Base-by-base conservation (phyloP, 2,797 vertebrate species). In the Halcyon badia region DNA sequence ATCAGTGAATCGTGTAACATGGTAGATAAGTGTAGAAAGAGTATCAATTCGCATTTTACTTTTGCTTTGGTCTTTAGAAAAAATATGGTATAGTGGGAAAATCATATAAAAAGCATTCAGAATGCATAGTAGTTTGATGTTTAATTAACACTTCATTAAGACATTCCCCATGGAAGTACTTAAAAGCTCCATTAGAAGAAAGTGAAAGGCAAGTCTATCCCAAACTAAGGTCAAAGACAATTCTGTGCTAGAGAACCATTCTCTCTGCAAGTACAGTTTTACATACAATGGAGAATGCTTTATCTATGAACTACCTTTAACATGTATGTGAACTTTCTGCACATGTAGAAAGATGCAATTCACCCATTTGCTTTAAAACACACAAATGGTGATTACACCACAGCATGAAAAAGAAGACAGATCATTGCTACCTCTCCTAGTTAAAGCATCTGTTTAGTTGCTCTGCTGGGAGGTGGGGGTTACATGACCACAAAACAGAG, bases 101-200 rank as follows among this genome's bases (percentile, higher is more conserved):
- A 79, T 54, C 2, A 31, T 31, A 5, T 46, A 15, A 57, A 28
- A 90, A 89, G 46, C 11, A 5, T n/a, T 81, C 26, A 78, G 22
- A 62, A 39, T 72, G 5, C 14, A n/a, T 6, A 57, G n/a, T 26
- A 78, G 20, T 71, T 73, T 58, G 37, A n/a, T 52, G 15, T 83
- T 69, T 85, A 83, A 82, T 86, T 89, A 89, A 41, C 9, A 66
- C 91, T 86, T 66, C 21, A 51, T 90, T 81, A 85, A 78, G 30
- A 46, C 33, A 66, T 39, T 82, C 21, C 16, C 24, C 60, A 48
- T 3, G 10, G n/a, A 87, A 42, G 57, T 61, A n/a, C 25, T 83
- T 48, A 18, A 26, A 18, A 4, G 6, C 19, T 68, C 62, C 31
- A 46, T 66, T 72, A 72, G 48, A 77, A 51, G 54, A 91, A 84